phyloP scores from a whole-genome alignment of 2,797 vertebrate species.

The Phoeniculus purpureus region DNA sequence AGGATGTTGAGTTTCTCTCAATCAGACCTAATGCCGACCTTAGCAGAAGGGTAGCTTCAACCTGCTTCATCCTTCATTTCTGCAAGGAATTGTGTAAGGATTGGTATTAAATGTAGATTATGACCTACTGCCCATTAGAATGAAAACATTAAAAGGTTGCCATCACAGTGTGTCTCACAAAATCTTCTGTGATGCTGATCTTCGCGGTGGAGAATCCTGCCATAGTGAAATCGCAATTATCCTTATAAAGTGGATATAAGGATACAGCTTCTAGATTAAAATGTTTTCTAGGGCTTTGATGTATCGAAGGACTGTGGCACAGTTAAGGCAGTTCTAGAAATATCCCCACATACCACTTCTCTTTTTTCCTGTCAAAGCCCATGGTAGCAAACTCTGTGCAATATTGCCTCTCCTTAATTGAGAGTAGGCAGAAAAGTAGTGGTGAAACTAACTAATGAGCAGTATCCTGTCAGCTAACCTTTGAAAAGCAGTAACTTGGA shows the following conservation, averaged over 20 bases:
- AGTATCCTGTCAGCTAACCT: slow-evolving; percentile 34
- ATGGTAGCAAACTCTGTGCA: not conserved
- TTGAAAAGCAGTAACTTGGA: slow-evolving; percentile 15
- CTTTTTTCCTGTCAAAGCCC: not conserved
- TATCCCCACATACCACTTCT: not conserved
- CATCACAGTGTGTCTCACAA: not conserved
- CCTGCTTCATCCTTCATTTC: not conserved
- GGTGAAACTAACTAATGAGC: slow-evolving; percentile 34
- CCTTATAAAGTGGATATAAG: not conserved
- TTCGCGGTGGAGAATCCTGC: not conserved
- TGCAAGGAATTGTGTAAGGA: not conserved
- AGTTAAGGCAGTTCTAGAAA: not conserved
- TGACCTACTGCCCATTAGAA: not conserved
- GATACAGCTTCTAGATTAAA: not conserved
- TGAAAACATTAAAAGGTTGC: not conserved
- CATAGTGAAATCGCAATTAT: not conserved
- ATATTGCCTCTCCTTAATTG: not conserved
- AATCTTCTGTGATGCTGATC: not conserved
- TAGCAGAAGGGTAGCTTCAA: not conserved
- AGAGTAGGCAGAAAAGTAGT: not conserved
- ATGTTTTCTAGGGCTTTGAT: not conserved
- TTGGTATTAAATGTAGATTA: not conserved
- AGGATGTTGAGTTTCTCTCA: not conserved
- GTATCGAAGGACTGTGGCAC: not conserved
- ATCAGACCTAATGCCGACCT: not conserved